Base-by-base conservation (phyloP, 2,797 vertebrate genomes). In the Gobio occitaniae region DNA sequence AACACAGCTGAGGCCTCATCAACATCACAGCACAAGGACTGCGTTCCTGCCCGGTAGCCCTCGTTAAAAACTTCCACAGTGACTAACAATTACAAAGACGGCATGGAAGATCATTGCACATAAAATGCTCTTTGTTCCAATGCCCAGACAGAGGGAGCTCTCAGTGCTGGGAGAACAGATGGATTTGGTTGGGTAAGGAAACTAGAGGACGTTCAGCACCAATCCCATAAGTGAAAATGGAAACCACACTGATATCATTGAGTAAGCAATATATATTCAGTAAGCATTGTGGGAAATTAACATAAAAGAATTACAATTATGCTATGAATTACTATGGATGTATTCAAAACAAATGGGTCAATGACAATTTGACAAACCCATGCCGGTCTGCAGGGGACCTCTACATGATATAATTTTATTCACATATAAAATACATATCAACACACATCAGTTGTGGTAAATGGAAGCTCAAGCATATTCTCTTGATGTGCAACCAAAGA, bases 31-130 rank as follows among this genome's bases (percentile, higher is more conserved):
- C 47, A 6, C 25, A 72, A 25, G 56, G 47, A 56, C 70, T 25
- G 50, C 41, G 41, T 50, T 76, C 63, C 61, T 65, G 68, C 75
- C 44, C 36, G 36, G 47, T 41, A 75, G 41, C 25, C n/a, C 87
- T 89, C 44, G 61, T 89, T 90, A 89, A 91, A 88, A 90, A 82
- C 88, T 82, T 89, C 81, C 82, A 91, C 70, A 82, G 61, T 48
- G 69, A 80, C 85, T 84, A 82, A 85, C 86, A 88, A 85, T 75
- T 81, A 89, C 87, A 89, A 82, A 87, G 84, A 74, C 68, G 78
- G 54, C 50, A 72, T 76, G 81, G 71, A 78, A 69, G 78, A 71
- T 79, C 38, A 78, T 56, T 56, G 44, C 78, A 86, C 87, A 87
- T 81, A 88, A 86, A 86, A 86, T 61, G 68, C 16, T 17, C 84